Evolutionary conservation across 2,888 invertebrate genomes (phyloP).

Genomic region (Pristionchus entomophagus): DNA sequence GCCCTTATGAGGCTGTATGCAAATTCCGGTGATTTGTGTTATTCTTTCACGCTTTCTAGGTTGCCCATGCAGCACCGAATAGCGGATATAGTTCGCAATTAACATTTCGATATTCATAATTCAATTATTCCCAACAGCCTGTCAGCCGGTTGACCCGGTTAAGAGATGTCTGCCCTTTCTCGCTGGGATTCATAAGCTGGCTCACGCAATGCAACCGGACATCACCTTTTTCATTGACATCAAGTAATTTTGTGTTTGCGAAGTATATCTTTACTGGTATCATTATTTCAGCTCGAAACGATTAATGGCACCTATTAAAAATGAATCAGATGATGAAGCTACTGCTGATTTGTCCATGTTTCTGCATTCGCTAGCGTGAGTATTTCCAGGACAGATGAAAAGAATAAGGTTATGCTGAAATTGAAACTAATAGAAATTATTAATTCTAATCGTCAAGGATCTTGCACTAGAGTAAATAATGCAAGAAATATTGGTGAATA

Average conservation of each 20-base stretch:
- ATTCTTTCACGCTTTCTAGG: no score
- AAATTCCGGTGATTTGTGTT: no score
- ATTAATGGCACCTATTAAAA: not conserved
- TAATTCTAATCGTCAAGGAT: no score
- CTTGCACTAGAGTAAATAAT: not conserved
- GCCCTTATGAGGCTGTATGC: no score
- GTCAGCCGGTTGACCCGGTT: no score
- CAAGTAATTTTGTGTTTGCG: no score
- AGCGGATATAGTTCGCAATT: no score
- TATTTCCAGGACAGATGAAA: not conserved
- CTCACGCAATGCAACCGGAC: not conserved
- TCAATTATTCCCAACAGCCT: no score
- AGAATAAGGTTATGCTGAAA: not conserved
- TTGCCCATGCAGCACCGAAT: no score
- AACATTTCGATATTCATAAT: no score
- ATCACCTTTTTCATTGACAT: not conserved
- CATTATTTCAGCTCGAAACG: not conserved
- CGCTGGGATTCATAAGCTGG: not conserved
- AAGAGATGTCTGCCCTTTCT: not conserved
- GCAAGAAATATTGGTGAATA: not conserved
- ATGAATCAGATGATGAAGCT: not conserved
- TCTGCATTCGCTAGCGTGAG: not conserved
- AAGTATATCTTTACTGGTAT: not conserved
- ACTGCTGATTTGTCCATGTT: not conserved
- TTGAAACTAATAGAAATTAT: no score